Evolutionary conservation across 1,140 invertebrate species (phyloP).

Genomic region (Dendrolimus kikuchii): DNA sequence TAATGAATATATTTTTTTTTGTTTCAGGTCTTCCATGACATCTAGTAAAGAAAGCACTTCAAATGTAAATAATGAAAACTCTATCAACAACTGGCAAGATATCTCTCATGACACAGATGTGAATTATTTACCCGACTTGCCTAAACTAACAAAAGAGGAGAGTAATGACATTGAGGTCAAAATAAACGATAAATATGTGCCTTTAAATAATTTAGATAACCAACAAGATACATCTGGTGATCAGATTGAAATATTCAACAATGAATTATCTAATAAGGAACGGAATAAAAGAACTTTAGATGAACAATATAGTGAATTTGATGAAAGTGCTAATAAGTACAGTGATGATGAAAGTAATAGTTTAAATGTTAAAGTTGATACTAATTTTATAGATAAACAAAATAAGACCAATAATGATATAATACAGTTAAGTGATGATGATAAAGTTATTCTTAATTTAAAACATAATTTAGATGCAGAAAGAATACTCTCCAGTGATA

Average conservation of each 20-base stretch:
- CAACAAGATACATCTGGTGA: background rate
- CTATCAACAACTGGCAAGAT: slow-evolving; percentile 33
- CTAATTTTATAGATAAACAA: too few relatives aligned
- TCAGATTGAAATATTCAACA: background rate
- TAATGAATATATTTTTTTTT: background rate
- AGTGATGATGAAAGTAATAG: too few relatives aligned
- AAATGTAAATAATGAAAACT: slow-evolving; percentile 7
- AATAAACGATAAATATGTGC: slow-evolving; percentile 31
- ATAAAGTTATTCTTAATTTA: background rate
- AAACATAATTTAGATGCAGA: background rate
- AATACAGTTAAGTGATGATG: background rate
- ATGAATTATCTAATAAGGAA: background rate
- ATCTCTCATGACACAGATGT: slow-evolving; percentile 58
- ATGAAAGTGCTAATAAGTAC: too few relatives aligned
- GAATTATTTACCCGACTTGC: slow-evolving; percentile 39
- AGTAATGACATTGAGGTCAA: slow-evolving; percentile 37
- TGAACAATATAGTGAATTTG: too few relatives aligned
- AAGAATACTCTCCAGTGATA: background rate
- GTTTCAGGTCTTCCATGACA: background rate
- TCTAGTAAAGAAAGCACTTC: background rate
- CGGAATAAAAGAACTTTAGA: slow-evolving; percentile 1
- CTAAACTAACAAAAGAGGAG: slow-evolving; percentile 26
- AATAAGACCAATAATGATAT: too few relatives aligned
- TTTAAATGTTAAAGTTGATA: too few relatives aligned
- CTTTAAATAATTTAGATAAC: slow-evolving; percentile 23